Evolutionary conservation across 2,888 invertebrate species (phyloP), one percentile per base, ranked within the genome.

Genomic region (Gari tellinella): DNA sequence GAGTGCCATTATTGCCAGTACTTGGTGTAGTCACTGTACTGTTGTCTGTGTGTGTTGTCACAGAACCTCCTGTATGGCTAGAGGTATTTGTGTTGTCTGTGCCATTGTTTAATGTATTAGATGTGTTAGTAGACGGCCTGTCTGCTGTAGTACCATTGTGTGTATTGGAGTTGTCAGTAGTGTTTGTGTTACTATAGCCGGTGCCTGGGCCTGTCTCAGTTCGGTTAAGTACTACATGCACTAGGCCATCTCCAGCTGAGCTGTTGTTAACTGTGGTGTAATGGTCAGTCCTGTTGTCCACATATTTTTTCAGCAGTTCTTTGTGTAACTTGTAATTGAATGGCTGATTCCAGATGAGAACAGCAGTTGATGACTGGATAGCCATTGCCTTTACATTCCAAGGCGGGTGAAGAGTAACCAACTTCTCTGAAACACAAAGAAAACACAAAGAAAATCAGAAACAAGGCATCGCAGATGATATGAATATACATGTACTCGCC

Each of bases 291-390:
- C 21, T 21, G 23, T 19, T 37, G 17, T 48, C 21, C 58, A 60
- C 14, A 21, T 48, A 31, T 17, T n/a, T 31, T 19, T 17, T 21
- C 14, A 17, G n/a, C 21, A 15, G 60, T 48, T n/a, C 56, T 26
- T 31, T 31, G 51, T 76, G 78, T 19, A 70, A 52, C 25, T 56
- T 40, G 46, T 68, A 83, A 58, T 80, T 81, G 14, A 45, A 23
- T 19, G 86, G 85, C 23, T 74, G 66, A 37, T 66, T 74, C 87
- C 87, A 87, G 45, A 69, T 78, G 14, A 87, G 21, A 49, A 75
- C 77, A 0, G 81, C 73, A 48, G 58, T 75, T 1, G 49, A 74
- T 0, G 61, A 38, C 17, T 67, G 65, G 0, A 67, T 65, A 21
- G 68, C 72, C 15, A 70, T 73, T 0, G 77, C 61, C 4, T 80